Conservation (phyloP, 2,797 vertebrate species). For the Parauchenoglanis punctatus region DNA sequence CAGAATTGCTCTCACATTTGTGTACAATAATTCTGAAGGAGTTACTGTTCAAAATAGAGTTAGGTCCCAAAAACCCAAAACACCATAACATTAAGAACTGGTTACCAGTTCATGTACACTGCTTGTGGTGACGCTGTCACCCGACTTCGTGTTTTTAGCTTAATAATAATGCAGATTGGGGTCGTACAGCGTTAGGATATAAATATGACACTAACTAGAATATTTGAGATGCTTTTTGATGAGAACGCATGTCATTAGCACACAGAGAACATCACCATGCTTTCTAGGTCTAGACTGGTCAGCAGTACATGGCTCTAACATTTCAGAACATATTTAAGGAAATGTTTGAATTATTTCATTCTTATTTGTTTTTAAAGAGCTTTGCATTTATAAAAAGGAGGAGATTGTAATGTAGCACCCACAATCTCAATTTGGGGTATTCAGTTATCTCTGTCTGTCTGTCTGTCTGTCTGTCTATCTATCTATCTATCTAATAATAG, state of each 20-base stretch:
- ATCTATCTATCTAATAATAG: too few species aligned
- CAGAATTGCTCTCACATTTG: not conserved
- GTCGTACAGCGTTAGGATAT: not conserved
- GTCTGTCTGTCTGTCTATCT: too few species aligned
- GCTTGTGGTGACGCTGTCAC: not conserved
- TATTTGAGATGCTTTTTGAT: not conserved
- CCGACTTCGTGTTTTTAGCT: not conserved
- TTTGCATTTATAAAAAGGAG: not conserved
- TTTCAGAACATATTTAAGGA: not conserved
- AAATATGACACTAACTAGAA: not conserved
- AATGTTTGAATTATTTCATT: not conserved
- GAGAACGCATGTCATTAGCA: not conserved
- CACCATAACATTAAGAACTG: not conserved
- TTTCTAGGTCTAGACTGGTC: not conserved
- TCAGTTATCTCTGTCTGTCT: not conserved
- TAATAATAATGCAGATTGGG: not conserved
- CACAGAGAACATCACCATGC: not conserved
- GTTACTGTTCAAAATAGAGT: not conserved
- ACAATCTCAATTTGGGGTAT: not conserved
- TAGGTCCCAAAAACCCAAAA: not conserved
- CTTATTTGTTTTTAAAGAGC: not conserved
- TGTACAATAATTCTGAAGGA: not conserved
- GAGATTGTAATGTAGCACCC: not conserved
- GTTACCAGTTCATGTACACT: not conserved
- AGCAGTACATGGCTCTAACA: not conserved